Base-by-base conservation (phyloP, 2,888 invertebrate species). In the Pollenia griseotomentosa region DNA sequence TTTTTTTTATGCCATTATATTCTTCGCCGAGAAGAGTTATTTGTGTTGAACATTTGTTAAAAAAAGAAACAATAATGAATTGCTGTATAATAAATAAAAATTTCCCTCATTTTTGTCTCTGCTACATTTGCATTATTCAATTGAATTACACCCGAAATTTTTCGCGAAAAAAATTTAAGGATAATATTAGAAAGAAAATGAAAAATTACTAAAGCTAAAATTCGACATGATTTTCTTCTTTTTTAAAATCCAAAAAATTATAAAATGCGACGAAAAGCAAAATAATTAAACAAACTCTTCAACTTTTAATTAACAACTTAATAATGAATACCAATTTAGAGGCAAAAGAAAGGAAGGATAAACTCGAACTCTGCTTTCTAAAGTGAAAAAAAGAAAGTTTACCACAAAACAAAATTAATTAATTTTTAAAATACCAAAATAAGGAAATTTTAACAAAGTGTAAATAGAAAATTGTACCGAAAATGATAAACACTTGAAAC, bases 301-400 rank as follows among this genome's bases (percentile, higher is more conserved):
- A 78, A 59, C 57, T 66, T 68, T 78, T 78, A 78, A 78, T 78
- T 78, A 78, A 78, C 78, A 46, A 57, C 44, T 77, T 55, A 48
- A 77, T 77, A 57, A 77, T 68, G 33, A 78, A 59, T 12, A 51
- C 14, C n/a, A 59, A 65, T 9, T 2, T 2, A 3, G 44, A 51
- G 16, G 14, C 57, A 42, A 57, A 44, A 40, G 42, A 16, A 9
- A 57, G 33, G 53, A 12, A 19, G 7, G 33, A 23, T n/a, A 8
- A n/a, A 33, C 12, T 57, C 44, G 40, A 16, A 11, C 11, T 23
- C 68, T n/a, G n/a, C 33, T 48, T 68, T 23, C 14, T 3, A 5
- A 51, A 70, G 70, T 40, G 55, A 1, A 11, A 55, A 51, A 42
- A 53, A 51, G n/a, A 42, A 53, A 51, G 33, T 55, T 70, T 23